phyloP scores from a whole-genome alignment of 2,888 invertebrate species.

The Mayetiola destructor region DNA sequence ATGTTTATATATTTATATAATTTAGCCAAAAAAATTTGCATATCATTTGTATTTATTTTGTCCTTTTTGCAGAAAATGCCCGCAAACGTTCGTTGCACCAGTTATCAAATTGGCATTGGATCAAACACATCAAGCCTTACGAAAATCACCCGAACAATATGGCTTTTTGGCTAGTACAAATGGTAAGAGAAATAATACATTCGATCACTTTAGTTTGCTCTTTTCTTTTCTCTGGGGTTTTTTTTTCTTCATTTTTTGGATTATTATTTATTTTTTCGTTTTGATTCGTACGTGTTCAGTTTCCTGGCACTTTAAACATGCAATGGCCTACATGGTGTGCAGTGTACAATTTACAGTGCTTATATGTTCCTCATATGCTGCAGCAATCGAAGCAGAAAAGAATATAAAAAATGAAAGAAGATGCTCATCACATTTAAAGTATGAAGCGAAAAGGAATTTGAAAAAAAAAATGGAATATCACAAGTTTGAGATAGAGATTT shows the following conservation, averaged over 20 bases:
- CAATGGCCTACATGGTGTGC: no score
- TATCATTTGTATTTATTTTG: not conserved
- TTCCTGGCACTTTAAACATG: no score
- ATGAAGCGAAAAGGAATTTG: no score
- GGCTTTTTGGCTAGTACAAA: conserved; percentile 47
- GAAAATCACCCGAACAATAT: conserved; percentile 47
- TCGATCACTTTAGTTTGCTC: conserved; percentile 16
- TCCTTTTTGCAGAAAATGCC: conserved; percentile 49
- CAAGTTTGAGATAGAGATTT: no score
- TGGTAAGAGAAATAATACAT: conserved; percentile 35
- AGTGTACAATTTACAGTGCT: no score
- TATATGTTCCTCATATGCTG: no score
- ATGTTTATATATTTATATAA: not conserved
- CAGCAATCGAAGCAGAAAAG: no score
- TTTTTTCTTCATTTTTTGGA: not conserved
- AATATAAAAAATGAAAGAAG: no score
- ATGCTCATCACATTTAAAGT: no score
- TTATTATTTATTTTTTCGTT: not conserved
- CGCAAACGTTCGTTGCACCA: conserved; percentile 49
- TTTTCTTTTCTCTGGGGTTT: no score
- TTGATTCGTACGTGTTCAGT: not conserved
- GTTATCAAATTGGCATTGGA: conserved; percentile 52
- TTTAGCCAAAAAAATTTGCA: not conserved
- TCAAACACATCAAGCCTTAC: conserved; percentile 48
- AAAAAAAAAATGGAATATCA: no score